Conservation (phyloP, 2,113 vertebrate genomes). For the Arizona elegans region DNA sequence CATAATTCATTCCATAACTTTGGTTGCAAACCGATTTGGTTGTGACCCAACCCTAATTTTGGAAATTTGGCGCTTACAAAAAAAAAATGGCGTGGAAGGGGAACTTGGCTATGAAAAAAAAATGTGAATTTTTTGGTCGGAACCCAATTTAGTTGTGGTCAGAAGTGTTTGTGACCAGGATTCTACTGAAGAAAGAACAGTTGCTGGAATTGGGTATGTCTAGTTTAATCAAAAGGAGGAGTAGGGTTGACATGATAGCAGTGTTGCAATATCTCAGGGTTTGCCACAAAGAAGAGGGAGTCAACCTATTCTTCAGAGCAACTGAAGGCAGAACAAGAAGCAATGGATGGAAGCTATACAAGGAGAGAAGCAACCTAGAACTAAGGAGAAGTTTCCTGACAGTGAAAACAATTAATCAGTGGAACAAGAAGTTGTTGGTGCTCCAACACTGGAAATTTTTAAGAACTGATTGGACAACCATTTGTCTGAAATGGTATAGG, state of each 20-base stretch:
- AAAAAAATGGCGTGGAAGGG: too few relatives aligned
- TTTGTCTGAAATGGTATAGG: not conserved
- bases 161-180: too few relatives aligned
- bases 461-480: not conserved
- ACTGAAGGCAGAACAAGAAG: not conserved
- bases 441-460: not conserved
- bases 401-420: not conserved
- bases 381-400: not conserved
- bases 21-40: too few relatives aligned
- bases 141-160: too few relatives aligned
- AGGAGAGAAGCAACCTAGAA: not conserved
- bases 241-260: not conserved
- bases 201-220: not conserved
- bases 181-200: not conserved
- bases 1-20: too few relatives aligned
- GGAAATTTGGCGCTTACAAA: too few relatives aligned
- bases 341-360: not conserved
- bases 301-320: not conserved
- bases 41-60: too few relatives aligned
- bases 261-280: not conserved
- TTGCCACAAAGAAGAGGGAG: not conserved
- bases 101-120: too few relatives aligned
- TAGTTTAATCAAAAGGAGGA: not conserved
- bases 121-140: too few relatives aligned
- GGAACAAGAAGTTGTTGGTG: too few relatives aligned